Base-by-base conservation (phyloP, 2,113 vertebrate species). In the Tetraodon nigroviridis region DNA sequence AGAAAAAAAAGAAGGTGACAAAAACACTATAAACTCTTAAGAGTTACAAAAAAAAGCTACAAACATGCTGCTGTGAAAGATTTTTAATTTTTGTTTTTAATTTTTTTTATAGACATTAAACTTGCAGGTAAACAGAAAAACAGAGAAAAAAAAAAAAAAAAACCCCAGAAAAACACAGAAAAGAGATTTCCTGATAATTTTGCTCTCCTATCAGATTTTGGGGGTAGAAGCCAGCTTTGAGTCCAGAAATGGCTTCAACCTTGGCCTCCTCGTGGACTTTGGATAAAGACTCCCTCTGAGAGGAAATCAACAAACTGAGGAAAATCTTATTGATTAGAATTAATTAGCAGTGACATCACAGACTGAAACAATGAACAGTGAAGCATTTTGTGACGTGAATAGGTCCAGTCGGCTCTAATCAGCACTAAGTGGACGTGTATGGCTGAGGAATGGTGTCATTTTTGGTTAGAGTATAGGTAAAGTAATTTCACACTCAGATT, bases 191-290 rank as follows among this genome's bases (percentile, higher is more conserved):
- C 17, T 16, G 15, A 57, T 17, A 49, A 47, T 48, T 0, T n/a
- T 10, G 32, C 32, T 37, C 32, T 37, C 7, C 7, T 37, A 37
- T 37, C 11, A 37, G 11, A 29, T 37, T 37, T 12, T 37, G 32
- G 8, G 11, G 3, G 79, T 85, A 82, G 88, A 75, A 74, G 87
- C 87, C 82, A 83, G 87, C 88, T 87, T 83, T 90, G 77, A 85
- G 83, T 84, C 55, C 81, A 76, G 81, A 74, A 78, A 82, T 79
- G 69, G 63, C 57, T 76, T 80, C 57, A 55, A 64, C 58, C 62
- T 67, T 19, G 58, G 53, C 86, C 86, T 84, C 88, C 88, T 92
- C 90, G 44, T 89, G 86, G 87, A 83, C 80, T 86, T 91, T 83
- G 76, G 86, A 81, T 85, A 71, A 80, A 75, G 78, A 29, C 51